These are phyloP conservation scores for Euschistus heros DNA, from an alignment of 1,140 invertebrate genomes.

Conservation along the genomic window DNA sequence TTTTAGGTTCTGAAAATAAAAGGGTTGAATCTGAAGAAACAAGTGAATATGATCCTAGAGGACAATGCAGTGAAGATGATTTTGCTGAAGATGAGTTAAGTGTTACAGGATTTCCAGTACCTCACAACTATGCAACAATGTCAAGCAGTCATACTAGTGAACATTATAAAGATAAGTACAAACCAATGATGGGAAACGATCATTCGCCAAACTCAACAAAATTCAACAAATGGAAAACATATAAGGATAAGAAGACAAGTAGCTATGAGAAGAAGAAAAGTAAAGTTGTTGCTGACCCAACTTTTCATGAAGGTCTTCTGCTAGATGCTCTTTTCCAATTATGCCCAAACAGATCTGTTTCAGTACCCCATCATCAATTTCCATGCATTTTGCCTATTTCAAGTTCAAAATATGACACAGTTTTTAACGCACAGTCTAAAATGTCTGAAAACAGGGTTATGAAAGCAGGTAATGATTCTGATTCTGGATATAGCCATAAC, in stretches of 20 bases:
- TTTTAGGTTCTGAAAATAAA: conserved; percentile 33
- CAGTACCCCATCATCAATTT: conserved; percentile 12
- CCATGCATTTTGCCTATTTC: conserved; percentile 40
- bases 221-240: conserved; percentile 30
- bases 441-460: conserved; percentile 26
- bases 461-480: conserved; percentile 40
- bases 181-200: conserved; percentile 29
- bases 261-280: conserved; percentile 37
- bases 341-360: conserved; percentile 39
- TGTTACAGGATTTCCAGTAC: conserved; percentile 35
- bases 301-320: conserved; percentile 54
- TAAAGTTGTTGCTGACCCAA: conserved; percentile 33
- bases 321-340: conserved; percentile 50
- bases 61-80: conserved; percentile 51
- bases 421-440: conserved; percentile 18
- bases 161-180: conserved; percentile 28
- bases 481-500: conserved; percentile 58
- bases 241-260: conserved; percentile 44
- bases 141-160: conserved; percentile 21
- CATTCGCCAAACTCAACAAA: conserved; percentile 31
- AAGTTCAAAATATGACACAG: conserved; percentile 28
- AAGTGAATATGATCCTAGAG: conserved; percentile 42
- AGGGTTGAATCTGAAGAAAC: conserved; percentile 42
- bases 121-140: conserved; percentile 34
- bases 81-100: conserved; percentile 56